Conservation (phyloP, 2,113 vertebrate genomes). For the Falco punctatus region DNA sequence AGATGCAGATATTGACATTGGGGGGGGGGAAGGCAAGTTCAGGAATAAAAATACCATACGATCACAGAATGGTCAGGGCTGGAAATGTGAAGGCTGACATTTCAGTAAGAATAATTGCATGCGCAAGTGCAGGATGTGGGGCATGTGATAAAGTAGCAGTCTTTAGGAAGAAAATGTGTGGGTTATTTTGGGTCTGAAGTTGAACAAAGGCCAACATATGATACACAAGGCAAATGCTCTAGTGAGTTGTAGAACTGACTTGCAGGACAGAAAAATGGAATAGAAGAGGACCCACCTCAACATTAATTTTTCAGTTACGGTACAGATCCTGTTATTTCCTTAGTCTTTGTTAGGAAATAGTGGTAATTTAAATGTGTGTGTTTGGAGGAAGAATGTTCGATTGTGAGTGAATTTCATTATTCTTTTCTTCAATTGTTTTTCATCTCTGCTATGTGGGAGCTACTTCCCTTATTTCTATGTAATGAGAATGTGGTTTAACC, state of each 20-base stretch:
- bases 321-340: not conserved
- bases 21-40: not conserved
- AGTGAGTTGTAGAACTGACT: not conserved
- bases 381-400: not conserved
- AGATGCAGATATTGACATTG: not conserved
- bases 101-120: not conserved
- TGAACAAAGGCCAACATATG: not conserved
- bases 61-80: too few species aligned
- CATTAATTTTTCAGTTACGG: not conserved
- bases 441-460: not conserved
- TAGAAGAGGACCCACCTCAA: not conserved
- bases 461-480: not conserved
- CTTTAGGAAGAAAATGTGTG: not conserved
- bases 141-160: not conserved
- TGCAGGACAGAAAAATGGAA: not conserved
- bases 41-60: not conserved
- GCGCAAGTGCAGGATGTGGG: not conserved
- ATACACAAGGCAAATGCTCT: not conserved
- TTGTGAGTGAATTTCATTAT: not conserved
- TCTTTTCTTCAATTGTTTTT: not conserved
- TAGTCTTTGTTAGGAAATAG: not conserved
- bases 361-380: not conserved
- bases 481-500: not conserved
- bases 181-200: not conserved
- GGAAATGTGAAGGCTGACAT: rapidly evolving